Percentiles rank a stretch among this genome's conserved stretches.
Conservation (phyloP, 2,797 vertebrate species). For the Crenichthys baileyi region DNA sequence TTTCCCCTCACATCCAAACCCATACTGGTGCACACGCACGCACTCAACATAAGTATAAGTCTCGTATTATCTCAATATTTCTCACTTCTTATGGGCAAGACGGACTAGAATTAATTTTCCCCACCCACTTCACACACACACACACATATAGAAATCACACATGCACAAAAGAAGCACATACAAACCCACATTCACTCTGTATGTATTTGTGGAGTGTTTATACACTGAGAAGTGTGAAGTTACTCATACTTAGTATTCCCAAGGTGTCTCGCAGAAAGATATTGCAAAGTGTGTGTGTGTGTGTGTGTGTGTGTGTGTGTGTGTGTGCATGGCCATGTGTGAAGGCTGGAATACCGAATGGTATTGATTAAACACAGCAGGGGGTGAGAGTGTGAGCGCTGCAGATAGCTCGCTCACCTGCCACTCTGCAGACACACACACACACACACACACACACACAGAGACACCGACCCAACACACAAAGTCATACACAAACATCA, state of each 20-base stretch:
- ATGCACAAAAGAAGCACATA: slow-evolving; percentile 5
- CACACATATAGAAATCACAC: background rate
- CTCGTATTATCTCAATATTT: slow-evolving; percentile 55
- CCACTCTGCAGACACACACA: slow-evolving; percentile 66
- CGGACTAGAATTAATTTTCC: slow-evolving; percentile 67
- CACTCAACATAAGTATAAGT: background rate
- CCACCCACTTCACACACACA: slow-evolving; percentile 40
- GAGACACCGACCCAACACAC: slow-evolving; percentile 25
- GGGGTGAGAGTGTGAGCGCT: slow-evolving; percentile 76
- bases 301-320: slow-evolving; percentile 33
- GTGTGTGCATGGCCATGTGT: slow-evolving; percentile 22
- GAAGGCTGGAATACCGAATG: slow-evolving; percentile 76
- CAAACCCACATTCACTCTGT: slow-evolving; percentile 37
- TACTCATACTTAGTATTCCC: slow-evolving; percentile 73
- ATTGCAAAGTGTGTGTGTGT: slow-evolving; percentile 42
- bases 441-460: slow-evolving; percentile 53
- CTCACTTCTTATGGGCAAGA: slow-evolving; percentile 50
- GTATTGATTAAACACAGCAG: slow-evolving; percentile 86
- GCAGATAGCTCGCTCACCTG: slow-evolving; percentile 82
- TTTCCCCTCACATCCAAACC: slow-evolving; percentile 19
- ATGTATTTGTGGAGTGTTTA: slow-evolving; percentile 38
- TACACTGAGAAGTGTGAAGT: slow-evolving; percentile 53
- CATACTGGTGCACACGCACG: slow-evolving; percentile 10
- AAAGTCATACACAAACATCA: slow-evolving; percentile 68
- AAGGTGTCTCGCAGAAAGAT: slow-evolving; percentile 59